Conservation (phyloP, 1,140 invertebrate species). For the Dreissena rostriformis region DNA sequence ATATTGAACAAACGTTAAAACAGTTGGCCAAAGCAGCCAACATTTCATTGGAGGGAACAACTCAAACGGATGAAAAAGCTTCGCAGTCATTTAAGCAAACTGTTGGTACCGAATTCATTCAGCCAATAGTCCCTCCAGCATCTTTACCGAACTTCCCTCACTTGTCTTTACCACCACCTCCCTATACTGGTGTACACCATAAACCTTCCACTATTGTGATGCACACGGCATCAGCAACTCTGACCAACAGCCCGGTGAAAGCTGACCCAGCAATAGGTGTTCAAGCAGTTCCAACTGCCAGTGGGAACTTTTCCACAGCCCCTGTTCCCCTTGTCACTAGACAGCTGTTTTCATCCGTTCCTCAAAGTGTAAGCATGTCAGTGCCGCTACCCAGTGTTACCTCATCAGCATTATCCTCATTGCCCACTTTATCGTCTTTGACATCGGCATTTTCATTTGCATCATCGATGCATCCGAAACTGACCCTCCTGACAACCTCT, state of each 20-base stretch:
- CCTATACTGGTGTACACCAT: conserved; percentile 55
- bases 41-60: conserved; percentile 33
- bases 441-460: conserved; percentile 33
- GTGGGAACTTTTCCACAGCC: conserved; percentile 12
- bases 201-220: conserved; percentile 11
- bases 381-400: conserved; percentile 19
- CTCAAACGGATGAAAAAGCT: conserved; percentile 10
- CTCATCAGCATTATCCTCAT: conserved; percentile 14
- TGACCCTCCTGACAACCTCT: conserved; percentile 37
- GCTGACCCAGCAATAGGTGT: conserved; percentile 17
- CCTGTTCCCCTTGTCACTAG: conserved; percentile 29
- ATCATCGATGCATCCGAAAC: conserved; percentile 34
- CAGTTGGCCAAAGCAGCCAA: conserved; percentile 46
- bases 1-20: conserved; percentile 52
- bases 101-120: too few species aligned
- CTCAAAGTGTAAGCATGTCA: conserved; percentile 16
- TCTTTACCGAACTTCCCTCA: conserved; percentile 17
- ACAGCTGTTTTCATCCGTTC: conserved; percentile 15
- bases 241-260: conserved; percentile 3
- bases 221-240: neutral
- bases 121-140: conserved; percentile 15
- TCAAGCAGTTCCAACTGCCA: conserved; percentile 9
- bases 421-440: conserved; percentile 39
- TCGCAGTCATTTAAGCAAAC: neutral
- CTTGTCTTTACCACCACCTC: conserved; percentile 45